Evolutionary conservation across 2,888 invertebrate genomes (phyloP), one percentile per base, ranked within the genome.

Genomic region (Harpagoxenus sublaevis): DNA sequence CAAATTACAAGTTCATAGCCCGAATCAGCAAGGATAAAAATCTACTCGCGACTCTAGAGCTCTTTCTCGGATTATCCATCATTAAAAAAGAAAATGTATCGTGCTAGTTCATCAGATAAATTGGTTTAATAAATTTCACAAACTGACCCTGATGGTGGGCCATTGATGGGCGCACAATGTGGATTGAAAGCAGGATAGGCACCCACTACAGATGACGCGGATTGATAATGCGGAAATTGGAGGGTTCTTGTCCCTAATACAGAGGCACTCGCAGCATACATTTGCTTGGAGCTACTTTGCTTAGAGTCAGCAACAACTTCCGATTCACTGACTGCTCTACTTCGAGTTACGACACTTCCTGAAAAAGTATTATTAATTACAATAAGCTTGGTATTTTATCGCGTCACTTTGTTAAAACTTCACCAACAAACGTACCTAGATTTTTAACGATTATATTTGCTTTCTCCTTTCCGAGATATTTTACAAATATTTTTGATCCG

Each of bases 401-500:
- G 5, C 12, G 15, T 48, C 4, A 60, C 12, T 39, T 71, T 18
- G 31, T 1, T 55, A 55, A 5, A 45, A 31, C 35, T 42, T 12
- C 9, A n/a, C 0, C 28, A 70, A 39, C 15, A 70, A 57, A 28
- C 48, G 23, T 92, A 95, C 94, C 94, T 94, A 88, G 92, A 87
- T 85, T 89, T 90, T 93, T 94, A 53, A 87, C 87, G 63, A 84
- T 84, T 70, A 84, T 91, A 89, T 83, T 91, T 62, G 92, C 93
- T 84, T 93, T 93, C 84, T 93, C 93, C 86, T 94, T 94, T 35
- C 95, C 23, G 2, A 78, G 94, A 91, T 95, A 95, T 90, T 95
- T 94, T 65, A 96, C 96, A 88, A 95, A 95, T 90, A 97, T 97
- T 95, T 97, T 97, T 87, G 96, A 96, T 18, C 98, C 98, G 95